phyloP scores from a whole-genome alignment of 2,113 vertebrate species.

The Perccottus glenii region DNA sequence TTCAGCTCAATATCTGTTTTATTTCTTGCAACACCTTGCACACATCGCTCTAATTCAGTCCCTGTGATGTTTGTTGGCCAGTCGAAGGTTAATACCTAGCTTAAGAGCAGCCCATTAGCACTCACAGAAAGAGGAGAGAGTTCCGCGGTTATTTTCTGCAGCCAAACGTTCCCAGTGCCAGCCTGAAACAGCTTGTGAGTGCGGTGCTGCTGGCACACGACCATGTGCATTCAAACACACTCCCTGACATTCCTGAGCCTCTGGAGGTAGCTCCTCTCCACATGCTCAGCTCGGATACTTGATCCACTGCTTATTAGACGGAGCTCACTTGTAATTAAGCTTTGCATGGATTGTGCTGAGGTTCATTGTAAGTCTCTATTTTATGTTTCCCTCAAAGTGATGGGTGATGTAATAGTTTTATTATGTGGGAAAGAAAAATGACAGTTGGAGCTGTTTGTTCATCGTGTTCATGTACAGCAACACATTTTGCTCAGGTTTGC shows the following conservation, averaged over 20 bases:
- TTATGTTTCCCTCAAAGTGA: conserved; percentile 46
- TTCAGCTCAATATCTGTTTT: not conserved
- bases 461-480: no score
- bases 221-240: conserved; percentile 39
- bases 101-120: conserved; percentile 44
- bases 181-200: conserved; percentile 35
- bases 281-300: conserved; percentile 41
- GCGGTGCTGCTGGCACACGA: conserved; percentile 31
- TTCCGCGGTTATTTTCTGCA: conserved; percentile 20
- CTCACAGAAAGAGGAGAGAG: conserved; percentile 21
- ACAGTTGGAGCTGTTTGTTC: conserved; percentile 26
- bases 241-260: conserved; percentile 61
- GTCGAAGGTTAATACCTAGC: conserved; percentile 28
- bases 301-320: conserved; percentile 71
- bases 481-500: not conserved
- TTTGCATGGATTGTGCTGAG: conserved; percentile 63
- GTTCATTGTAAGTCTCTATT: conserved; percentile 48
- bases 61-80: not conserved
- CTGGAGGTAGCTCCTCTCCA: conserved; percentile 54
- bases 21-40: not conserved
- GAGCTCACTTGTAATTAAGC: conserved; percentile 73
- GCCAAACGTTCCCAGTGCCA: conserved; percentile 39
- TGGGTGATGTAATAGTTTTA: conserved; percentile 58
- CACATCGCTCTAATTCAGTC: conserved; percentile 1
- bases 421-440: conserved; percentile 51